Conservation (phyloP, 2,113 vertebrate species). For the Tyrannus savana region DNA sequence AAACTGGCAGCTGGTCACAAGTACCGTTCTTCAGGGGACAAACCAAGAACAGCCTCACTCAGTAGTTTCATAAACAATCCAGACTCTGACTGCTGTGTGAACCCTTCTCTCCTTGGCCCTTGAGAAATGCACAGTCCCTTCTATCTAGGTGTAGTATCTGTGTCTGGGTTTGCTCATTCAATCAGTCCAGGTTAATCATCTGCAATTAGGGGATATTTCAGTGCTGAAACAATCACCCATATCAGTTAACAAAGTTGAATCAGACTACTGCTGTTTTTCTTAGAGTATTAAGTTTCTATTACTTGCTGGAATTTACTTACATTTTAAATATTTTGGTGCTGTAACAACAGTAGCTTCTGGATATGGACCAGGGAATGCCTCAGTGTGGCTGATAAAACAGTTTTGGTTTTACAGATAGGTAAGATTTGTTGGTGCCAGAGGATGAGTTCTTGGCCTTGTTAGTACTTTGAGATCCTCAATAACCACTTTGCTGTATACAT, state of each 20-base stretch:
- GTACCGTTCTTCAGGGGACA: background rate
- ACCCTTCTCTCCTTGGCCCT: background rate
- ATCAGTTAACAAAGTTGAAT: background rate
- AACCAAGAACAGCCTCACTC: background rate
- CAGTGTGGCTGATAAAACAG: background rate
- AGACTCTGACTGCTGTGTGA: background rate
- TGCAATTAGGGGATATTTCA: background rate
- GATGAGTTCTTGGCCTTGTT: background rate
- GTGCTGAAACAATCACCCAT: background rate
- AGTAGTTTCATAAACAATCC: background rate
- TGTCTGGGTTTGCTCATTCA: background rate
- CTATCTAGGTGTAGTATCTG: background rate
- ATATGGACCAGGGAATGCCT: background rate
- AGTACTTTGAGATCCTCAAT: background rate
- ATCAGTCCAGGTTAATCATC: background rate
- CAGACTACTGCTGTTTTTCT: background rate
- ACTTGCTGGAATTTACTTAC: background rate
- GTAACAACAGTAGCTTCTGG: background rate
- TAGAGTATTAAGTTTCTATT: background rate
- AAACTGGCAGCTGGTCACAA: background rate
- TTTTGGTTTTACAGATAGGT: background rate
- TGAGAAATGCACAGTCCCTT: background rate
- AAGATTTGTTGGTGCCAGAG: background rate
- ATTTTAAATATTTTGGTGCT: background rate
- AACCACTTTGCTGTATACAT: background rate